phyloP scores from a whole-genome alignment of 1,140 invertebrate species.

The Lordiphosa mommai region DNA sequence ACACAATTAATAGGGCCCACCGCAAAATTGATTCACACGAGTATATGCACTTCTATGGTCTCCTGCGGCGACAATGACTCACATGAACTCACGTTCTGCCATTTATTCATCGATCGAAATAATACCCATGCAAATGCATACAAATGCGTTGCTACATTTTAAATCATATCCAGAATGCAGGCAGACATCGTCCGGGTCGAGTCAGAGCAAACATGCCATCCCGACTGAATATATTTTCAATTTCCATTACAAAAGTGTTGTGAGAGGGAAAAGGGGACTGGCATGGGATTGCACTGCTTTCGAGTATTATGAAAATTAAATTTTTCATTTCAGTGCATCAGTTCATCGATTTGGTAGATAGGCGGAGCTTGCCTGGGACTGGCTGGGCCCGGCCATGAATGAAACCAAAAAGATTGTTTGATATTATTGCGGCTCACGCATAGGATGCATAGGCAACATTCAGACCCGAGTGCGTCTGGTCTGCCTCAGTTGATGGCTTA shows the following conservation, averaged over 20 bases:
- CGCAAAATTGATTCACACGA: constrained; percentile 34
- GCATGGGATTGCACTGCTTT: constrained; percentile 43
- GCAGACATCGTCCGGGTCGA: constrained; percentile 15
- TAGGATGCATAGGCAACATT: constrained; percentile 3
- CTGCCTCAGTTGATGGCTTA: not conserved
- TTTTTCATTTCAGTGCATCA: constrained; percentile 74
- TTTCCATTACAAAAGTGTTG: constrained; percentile 68
- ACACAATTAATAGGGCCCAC: constrained; percentile 62
- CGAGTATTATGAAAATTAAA: constrained; percentile 75
- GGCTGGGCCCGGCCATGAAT: constrained; percentile 42
- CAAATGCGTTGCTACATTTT: constrained; percentile 36
- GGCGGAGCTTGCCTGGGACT: not conserved
- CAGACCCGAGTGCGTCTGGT: not conserved
- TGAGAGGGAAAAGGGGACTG: not conserved
- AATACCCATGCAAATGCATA: constrained; percentile 53
- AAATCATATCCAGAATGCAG: constrained; percentile 36
- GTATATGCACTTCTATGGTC: constrained; percentile 17
- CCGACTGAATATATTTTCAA: constrained; percentile 67
- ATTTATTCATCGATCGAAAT: constrained; percentile 65
- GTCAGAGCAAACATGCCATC: constrained; percentile 46
- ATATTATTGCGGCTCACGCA: constrained; percentile 34
- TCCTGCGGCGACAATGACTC: not conserved
- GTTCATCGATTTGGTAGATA: constrained; percentile 8
- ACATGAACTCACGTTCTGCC: constrained; percentile 16
- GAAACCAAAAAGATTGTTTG: constrained; percentile 44